phyloP scores from a whole-genome alignment of 2,113 vertebrate genomes.

The Empidonax alnorum region DNA sequence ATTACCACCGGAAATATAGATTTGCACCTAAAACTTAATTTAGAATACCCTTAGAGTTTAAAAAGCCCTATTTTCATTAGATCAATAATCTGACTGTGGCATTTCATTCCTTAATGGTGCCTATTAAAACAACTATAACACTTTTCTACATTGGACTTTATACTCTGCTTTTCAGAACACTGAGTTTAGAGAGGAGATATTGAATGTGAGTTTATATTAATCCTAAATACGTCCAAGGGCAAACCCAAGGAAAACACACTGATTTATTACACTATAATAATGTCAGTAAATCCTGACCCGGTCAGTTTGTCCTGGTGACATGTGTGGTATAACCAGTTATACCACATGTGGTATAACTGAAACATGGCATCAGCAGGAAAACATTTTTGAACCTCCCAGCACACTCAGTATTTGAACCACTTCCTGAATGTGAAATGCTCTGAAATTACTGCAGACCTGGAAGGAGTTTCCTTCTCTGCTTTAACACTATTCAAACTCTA shows the following conservation, averaged over 20 bases:
- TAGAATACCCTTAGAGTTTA: neutral
- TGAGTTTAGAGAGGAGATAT: neutral
- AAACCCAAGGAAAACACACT: neutral
- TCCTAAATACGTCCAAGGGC: neutral
- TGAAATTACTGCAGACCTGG: neutral
- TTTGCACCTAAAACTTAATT: neutral
- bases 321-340: rapidly evolving
- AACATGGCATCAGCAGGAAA: neutral
- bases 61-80: neutral
- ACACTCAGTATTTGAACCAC: neutral
- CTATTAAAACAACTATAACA: neutral
- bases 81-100: neutral
- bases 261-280: neutral
- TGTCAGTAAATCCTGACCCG: neutral
- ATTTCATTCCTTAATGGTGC: neutral
- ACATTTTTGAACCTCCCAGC: neutral
- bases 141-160: neutral
- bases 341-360: too few relatives aligned
- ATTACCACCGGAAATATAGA: neutral
- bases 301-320: neutral
- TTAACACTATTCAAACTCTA: neutral
- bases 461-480: neutral
- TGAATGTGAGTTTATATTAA: neutral
- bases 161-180: neutral
- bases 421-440: neutral